These are phyloP conservation scores for Crotophaga sulcirostris DNA, from an alignment of 2,113 vertebrate species.

Conservation along the genomic window DNA sequence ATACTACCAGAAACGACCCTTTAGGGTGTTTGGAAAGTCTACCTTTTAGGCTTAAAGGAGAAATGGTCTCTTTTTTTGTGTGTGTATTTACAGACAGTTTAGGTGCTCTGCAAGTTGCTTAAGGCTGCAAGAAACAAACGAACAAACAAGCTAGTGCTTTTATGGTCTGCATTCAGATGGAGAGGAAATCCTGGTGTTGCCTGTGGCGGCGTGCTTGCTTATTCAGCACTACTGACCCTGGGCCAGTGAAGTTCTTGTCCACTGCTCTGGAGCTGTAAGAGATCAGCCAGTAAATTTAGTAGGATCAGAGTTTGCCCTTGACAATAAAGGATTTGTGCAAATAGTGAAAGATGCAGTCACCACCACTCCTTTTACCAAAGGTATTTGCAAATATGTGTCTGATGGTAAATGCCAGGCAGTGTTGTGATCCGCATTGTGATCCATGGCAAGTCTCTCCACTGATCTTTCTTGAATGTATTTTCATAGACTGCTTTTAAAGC, in stretches of 20 bases:
- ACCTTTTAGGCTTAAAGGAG: not conserved
- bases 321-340: not conserved
- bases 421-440: not conserved
- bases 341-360: not conserved
- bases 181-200: not conserved
- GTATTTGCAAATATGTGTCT: fast-evolving
- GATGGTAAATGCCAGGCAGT: not conserved
- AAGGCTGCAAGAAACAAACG: not conserved
- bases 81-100: not conserved
- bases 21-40: not conserved
- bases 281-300: not conserved
- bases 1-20: not conserved
- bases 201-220: not conserved
- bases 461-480: not conserved
- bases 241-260: not conserved
- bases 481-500: not conserved
- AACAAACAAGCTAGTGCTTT: not conserved
- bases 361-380: not conserved
- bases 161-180: not conserved
- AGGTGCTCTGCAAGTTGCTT: not conserved
- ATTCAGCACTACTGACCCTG: not conserved
- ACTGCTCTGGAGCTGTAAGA: not conserved
- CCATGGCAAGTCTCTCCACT: not conserved
- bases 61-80: not conserved
- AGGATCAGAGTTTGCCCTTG: not conserved